Conservation (phyloP, 2,888 invertebrate species). For the Formica aserva region DNA sequence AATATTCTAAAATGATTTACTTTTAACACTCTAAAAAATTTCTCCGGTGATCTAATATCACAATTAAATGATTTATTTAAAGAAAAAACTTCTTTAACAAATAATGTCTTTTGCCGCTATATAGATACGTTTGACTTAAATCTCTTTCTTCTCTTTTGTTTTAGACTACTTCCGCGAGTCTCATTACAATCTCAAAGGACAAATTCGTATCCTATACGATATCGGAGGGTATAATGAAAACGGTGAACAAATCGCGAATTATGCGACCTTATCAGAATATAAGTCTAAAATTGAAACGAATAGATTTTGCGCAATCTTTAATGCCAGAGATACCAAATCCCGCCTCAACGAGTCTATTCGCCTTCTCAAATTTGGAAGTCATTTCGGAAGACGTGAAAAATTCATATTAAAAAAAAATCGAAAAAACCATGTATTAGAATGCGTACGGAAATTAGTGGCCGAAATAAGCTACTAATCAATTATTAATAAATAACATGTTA, state of each 20-base stretch:
- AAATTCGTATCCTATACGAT: conserved; percentile 61
- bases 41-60: background rate
- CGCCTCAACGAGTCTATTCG: conserved; percentile 63
- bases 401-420: background rate
- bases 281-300: conserved; percentile 59
- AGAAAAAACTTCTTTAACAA: background rate
- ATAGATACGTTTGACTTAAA: background rate
- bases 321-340: conserved; percentile 63
- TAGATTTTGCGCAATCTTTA: conserved; percentile 38
- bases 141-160: background rate
- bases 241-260: conserved; percentile 17
- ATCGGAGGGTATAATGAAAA: conserved; percentile 57
- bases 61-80: background rate
- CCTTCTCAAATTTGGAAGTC: conserved; percentile 50
- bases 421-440: background rate
- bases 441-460: background rate
- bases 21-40: background rate
- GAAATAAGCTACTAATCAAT: background rate
- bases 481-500: background rate
- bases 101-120: background rate
- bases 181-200: conserved; percentile 50
- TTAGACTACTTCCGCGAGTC: conserved; percentile 61
- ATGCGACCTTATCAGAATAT: conserved; percentile 61
- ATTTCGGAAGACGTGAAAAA: background rate
- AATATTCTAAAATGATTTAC: background rate